Percentiles rank a stretch among this genome's conserved stretches.
phyloP scores from a whole-genome alignment of 1,140 invertebrate species.

The Melanaphis sacchari region DNA sequence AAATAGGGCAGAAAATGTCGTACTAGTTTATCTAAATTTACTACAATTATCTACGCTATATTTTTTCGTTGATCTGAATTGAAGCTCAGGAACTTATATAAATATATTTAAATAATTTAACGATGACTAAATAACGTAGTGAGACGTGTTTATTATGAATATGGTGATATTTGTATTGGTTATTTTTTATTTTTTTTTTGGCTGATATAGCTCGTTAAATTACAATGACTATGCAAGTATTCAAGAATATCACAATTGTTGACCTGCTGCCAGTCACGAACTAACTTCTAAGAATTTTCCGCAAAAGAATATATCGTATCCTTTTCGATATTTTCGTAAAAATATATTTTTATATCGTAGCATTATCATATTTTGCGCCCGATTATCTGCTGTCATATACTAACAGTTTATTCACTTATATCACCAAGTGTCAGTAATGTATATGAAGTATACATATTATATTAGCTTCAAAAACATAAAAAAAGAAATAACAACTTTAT shows the following conservation, averaged over 20 bases:
- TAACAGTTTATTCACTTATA: slow-evolving; percentile 11
- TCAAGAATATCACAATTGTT: slow-evolving; percentile 6
- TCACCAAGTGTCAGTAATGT: slow-evolving; percentile 22
- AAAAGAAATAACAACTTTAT: background rate
- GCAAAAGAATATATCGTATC: background rate
- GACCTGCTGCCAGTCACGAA: background rate
- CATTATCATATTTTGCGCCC: background rate
- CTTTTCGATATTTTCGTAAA: background rate
- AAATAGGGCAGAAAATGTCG: background rate
- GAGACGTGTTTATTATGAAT: background rate
- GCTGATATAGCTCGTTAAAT: background rate
- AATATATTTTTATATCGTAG: background rate
- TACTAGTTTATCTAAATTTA: background rate
- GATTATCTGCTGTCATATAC: background rate
- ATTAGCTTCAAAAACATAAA: background rate
- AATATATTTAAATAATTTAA: background rate
- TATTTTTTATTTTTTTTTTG: slow-evolving; percentile 1
- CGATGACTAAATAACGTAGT: background rate
- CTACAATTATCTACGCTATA: background rate
- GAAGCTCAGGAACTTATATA: background rate
- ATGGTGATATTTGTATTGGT: background rate
- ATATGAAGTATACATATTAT: background rate
- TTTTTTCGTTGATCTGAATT: too few species aligned
- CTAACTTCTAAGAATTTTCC: background rate
- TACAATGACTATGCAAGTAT: background rate